Base-by-base conservation (phyloP, 2,888 invertebrate species). In the Rhynchonema sp. region DNA sequence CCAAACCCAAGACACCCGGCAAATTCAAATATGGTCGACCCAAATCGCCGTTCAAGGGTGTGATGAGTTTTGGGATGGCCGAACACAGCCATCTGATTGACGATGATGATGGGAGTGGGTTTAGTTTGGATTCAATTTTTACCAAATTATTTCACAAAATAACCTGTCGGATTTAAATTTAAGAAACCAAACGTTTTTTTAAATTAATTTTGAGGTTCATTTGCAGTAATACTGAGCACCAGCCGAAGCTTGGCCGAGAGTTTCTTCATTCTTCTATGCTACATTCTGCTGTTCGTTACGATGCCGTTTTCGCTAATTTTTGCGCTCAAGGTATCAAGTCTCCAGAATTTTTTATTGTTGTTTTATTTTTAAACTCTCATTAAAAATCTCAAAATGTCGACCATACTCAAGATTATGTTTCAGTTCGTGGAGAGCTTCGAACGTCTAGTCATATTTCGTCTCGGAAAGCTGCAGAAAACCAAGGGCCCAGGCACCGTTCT, bases 401-500 rank as follows among this genome's bases (percentile, higher is more conserved):
- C 17, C 25, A 9, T 13, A n/a, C 22, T 29, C 23, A 57, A 30
- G 20, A 17, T 49, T 28, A 29, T 54, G 17, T 62, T 69, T 63
- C 60, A 71, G 70, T 69, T 71, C 60, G 65, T 71, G 1, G 60
- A 64, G 1, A 60, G 63, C 20, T 67, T 64, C 54, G 71, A 73
- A 61, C 64, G 67, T 29, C 53, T 70, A 56, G 70, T 72, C 6
- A 64, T 72, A 28, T 63, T 73, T 27, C 67, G 72, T n/a, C 61
- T 73, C 17, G 72, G 72, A 25, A 57, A 66, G 49, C 64, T 69
- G 9, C 67, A 67, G 54, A 64, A 66, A 59, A 63, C 69, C 1
- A 59, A 65, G 26, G 72, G 71, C 13, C 70, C 71, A 73, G 77
- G 76, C 22, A 65, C 73, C 23, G 69, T 71, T 2, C 67, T 76